These are phyloP conservation scores for Eudasyphora cyanicolor DNA, from an alignment of 2,888 invertebrate species.

Conservation along the genomic window DNA sequence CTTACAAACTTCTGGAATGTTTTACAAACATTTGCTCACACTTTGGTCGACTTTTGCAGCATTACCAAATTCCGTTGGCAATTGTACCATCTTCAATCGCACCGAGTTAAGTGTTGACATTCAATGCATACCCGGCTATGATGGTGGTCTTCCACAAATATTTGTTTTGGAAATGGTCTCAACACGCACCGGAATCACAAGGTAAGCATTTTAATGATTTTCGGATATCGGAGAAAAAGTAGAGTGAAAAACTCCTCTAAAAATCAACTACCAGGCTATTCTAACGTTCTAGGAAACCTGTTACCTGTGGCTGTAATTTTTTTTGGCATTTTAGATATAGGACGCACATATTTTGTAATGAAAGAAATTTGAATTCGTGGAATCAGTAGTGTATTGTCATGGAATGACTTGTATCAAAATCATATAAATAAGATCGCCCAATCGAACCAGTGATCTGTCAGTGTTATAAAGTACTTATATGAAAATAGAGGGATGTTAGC, in stretches of 20 bases:
- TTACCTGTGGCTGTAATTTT: neutral
- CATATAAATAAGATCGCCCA: no score
- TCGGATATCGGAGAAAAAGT: slow-evolving; percentile 26
- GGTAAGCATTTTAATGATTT: slow-evolving; percentile 77
- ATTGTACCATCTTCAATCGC: slow-evolving; percentile 92
- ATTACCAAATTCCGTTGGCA: slow-evolving; percentile 91
- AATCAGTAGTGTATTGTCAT: no score
- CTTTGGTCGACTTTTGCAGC: slow-evolving; percentile 80
- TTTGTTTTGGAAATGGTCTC: slow-evolving; percentile 90
- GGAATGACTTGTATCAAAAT: no score
- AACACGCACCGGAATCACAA: slow-evolving; percentile 78
- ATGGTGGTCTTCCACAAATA: slow-evolving; percentile 93
- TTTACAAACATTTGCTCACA: neutral
- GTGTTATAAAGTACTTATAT: no score
- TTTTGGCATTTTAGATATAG: no score
- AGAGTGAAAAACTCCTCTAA: neutral
- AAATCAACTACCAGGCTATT: neutral
- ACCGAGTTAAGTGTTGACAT: slow-evolving; percentile 91
- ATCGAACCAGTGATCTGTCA: no score
- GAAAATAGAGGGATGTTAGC: no score
- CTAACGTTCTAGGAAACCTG: neutral
- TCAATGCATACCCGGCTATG: slow-evolving; percentile 91
- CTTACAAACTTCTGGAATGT: slow-evolving; percentile 21
- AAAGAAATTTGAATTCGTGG: neutral
- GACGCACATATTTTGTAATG: neutral